Conservation (phyloP, 2,888 invertebrate genomes). For the Formica aserva region DNA sequence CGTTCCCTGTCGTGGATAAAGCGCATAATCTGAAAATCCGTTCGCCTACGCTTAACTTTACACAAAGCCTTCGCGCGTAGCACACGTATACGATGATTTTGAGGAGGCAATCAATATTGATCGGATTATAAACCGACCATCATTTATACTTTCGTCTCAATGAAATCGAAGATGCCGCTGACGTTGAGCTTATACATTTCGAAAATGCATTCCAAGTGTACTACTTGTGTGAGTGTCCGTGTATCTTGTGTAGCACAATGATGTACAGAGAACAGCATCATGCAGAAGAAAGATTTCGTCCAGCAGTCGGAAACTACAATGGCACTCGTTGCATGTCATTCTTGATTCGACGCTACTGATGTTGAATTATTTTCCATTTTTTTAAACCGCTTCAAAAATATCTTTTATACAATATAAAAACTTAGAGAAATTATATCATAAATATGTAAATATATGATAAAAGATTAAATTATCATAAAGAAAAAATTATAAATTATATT, state of each 20-base stretch:
- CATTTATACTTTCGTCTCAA: neutral
- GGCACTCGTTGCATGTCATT: conserved; percentile 34
- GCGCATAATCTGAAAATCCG: conserved; percentile 51
- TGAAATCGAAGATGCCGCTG: conserved; percentile 1
- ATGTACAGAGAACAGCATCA: conserved; percentile 61
- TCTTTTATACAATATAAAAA: neutral
- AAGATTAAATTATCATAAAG: neutral
- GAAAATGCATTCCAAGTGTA: conserved; percentile 1
- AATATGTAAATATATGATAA: neutral
- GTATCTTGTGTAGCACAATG: conserved; percentile 38
- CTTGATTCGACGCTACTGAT: conserved; percentile 28
- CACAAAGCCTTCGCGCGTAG: conserved; percentile 17
- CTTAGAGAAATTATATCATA: neutral
- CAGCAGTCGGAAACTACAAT: conserved; percentile 41
- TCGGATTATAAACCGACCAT: conserved; percentile 9
- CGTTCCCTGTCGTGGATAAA: conserved; percentile 5
- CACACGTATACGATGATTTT: conserved; percentile 15
- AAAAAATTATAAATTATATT: neutral
- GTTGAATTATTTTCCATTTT: neutral
- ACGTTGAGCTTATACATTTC: neutral
- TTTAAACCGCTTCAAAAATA: neutral
- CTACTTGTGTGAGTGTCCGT: conserved; percentile 40
- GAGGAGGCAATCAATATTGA: conserved; percentile 9
- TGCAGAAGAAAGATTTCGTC: conserved; percentile 65
- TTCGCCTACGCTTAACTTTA: conserved; percentile 21